Evolutionary conservation across 92 coral and sea anemone species (phyloP), one percentile per base, ranked within the genome.

Genomic region (Palythoa grandis): DNA sequence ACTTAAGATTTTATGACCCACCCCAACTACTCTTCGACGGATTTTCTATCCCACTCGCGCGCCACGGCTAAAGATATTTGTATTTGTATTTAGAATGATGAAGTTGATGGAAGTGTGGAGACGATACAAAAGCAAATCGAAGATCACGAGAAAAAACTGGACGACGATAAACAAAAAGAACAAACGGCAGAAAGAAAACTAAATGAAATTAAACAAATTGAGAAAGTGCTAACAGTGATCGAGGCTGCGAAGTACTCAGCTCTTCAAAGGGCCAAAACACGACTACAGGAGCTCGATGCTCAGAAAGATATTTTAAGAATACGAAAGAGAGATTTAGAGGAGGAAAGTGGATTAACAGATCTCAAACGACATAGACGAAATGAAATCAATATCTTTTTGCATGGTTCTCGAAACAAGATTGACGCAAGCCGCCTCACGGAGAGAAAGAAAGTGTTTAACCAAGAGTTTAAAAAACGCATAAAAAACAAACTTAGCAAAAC

Each of bases 211-310:
- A 91, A 91, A 80, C 91, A 94, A 77, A 93, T 97, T 12, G 99
- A 95, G 86, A 95, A 90, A 70, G 90, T 97, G 14, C 86, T 97
- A 84, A 95, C 99, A 12, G 88, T 97, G 16, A 92, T 97, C 58
- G 99, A 97, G 69, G 96, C 95, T 0, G 99, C 99, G 11, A 97
- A 95, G 82, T 97, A 79, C 12, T 95, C 98, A 35, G 99, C 99
- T 0, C 86, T 95, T 74, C 91, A 91, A 23, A 65, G 99, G 52
- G 98, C 99, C 3, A 92, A 90, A 73, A 87, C 87, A 3, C 92
- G 89, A 16, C 74, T 97, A 1, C 85, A 87, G 65, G 86, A 88
- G 52, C 85, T 94, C 11, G 92, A 89, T 37, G 92, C 89, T 1
- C 68, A 70, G 12, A 52, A 72, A 9, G 93, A 91, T 14, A 86